These are phyloP conservation scores for Artibeus jamaicensis DNA, from an alignment of 2,797 vertebrate species.

Conservation along the genomic window DNA sequence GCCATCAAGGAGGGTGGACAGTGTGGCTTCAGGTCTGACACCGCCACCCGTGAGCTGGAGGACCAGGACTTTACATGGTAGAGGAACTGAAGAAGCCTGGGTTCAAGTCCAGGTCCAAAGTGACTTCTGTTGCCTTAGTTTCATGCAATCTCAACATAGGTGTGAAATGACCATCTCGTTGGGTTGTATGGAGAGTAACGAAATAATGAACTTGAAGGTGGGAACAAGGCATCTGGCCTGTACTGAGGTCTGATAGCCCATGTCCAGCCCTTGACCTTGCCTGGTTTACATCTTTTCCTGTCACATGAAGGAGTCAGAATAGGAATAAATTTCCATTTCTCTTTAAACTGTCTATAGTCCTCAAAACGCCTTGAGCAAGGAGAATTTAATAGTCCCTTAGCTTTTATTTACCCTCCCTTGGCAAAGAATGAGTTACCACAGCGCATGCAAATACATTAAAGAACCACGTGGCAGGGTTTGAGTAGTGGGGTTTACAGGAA, in stretches of 20 bases:
- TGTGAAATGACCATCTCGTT: neutral
- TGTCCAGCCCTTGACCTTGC: neutral
- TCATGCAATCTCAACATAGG: neutral
- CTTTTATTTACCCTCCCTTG: neutral
- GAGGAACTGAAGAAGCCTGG: neutral
- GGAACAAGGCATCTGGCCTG: neutral
- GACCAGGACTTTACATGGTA: neutral
- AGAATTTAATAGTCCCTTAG: slow-evolving; percentile 7
- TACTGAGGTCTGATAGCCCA: neutral
- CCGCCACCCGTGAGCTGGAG: neutral
- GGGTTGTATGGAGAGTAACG: neutral
- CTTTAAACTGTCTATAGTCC: neutral
- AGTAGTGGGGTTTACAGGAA: neutral
- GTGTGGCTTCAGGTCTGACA: neutral
- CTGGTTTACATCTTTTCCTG: neutral
- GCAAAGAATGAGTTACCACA: neutral
- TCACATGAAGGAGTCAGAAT: slow-evolving; percentile 8
- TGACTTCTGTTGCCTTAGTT: neutral
- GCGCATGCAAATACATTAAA: neutral
- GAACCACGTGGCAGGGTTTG: neutral
- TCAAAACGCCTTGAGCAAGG: slow-evolving; percentile 28
- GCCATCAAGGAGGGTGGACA: fast-evolving
- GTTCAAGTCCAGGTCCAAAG: neutral
- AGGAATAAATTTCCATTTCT: neutral
- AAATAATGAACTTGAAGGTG: neutral